These are phyloP conservation scores for Tenthredo notha DNA, from an alignment of 2,888 invertebrate species.

Conservation along the genomic window DNA sequence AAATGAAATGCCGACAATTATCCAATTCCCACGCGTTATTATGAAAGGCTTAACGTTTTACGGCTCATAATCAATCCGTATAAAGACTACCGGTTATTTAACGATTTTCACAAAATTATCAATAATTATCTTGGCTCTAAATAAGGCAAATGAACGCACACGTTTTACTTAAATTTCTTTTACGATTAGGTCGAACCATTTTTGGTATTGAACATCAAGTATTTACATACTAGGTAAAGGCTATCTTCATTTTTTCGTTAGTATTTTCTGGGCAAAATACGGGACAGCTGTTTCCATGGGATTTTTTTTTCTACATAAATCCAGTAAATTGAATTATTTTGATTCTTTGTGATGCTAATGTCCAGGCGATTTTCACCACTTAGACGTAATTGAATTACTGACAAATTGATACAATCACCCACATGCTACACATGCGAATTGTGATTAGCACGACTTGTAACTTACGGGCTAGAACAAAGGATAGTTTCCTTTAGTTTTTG, in stretches of 20 bases:
- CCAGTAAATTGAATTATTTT: background rate
- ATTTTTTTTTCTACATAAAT: background rate
- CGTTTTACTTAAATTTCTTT: conserved; percentile 16
- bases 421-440: background rate
- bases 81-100: conserved; percentile 16
- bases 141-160: conserved; percentile 1
- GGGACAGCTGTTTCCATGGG: background rate
- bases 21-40: background rate
- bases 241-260: background rate
- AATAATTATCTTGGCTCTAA: conserved; percentile 21
- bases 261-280: background rate
- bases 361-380: background rate
- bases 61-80: background rate
- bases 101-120: background rate
- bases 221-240: conserved; percentile 6
- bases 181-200: conserved; percentile 11
- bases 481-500: conserved; percentile 26
- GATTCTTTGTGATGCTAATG: background rate
- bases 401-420: background rate
- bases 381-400: background rate
- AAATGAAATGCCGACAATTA: background rate
- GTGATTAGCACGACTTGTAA: background rate
- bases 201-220: conserved; percentile 22
- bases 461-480: conserved; percentile 10
- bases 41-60: conserved; percentile 15